A percentile compares a stretch with the other conserved stretches of the same genome.
Evolutionary conservation across 2,888 invertebrate species (phyloP).

Genomic region (Sinopyrophorus schimmeli): DNA sequence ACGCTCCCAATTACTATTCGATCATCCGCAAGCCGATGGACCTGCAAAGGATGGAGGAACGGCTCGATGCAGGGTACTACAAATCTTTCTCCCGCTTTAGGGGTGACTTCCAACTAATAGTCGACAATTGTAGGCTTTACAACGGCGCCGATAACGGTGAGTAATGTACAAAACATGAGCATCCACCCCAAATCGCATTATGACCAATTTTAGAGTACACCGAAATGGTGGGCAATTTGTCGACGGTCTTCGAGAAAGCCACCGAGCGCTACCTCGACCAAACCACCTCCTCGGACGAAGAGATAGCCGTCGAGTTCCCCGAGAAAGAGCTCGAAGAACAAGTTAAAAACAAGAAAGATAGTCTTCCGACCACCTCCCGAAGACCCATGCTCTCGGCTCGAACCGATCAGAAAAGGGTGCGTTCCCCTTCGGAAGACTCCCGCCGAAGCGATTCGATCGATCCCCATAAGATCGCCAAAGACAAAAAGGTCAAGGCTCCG

Average conservation of each 20-base stretch:
- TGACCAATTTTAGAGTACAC: constrained; percentile 77
- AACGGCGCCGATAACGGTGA: constrained; percentile 92
- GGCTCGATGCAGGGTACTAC: constrained; percentile 80
- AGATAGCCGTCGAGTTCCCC: constrained; percentile 70
- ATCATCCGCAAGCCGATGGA: constrained; percentile 84
- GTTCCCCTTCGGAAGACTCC: constrained; percentile 45
- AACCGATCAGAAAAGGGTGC: constrained; percentile 46
- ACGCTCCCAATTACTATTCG: constrained; percentile 83
- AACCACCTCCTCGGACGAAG: constrained; percentile 78
- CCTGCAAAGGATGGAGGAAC: constrained; percentile 83
- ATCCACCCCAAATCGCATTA: too few relatives aligned
- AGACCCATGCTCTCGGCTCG: constrained; percentile 48
- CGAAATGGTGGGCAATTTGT: constrained; percentile 83
- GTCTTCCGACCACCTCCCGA: constrained; percentile 39
- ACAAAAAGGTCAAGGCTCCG: constrained; percentile 15
- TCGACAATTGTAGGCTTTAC: constrained; percentile 89
- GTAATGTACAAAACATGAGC: too few relatives aligned
- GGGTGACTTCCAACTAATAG: constrained; percentile 87
- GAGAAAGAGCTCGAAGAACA: constrained; percentile 55
- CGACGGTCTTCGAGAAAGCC: constrained; percentile 78
- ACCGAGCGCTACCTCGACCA: constrained; percentile 83
- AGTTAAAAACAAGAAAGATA: constrained; percentile 45
- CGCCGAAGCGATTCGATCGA: constrained; percentile 32
- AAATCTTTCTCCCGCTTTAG: constrained; percentile 78
- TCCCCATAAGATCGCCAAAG: constrained; percentile 27